These are phyloP conservation scores for Chiloscyllium plagiosum DNA, from an alignment of 2,113 vertebrate genomes.

Conservation along the genomic window DNA sequence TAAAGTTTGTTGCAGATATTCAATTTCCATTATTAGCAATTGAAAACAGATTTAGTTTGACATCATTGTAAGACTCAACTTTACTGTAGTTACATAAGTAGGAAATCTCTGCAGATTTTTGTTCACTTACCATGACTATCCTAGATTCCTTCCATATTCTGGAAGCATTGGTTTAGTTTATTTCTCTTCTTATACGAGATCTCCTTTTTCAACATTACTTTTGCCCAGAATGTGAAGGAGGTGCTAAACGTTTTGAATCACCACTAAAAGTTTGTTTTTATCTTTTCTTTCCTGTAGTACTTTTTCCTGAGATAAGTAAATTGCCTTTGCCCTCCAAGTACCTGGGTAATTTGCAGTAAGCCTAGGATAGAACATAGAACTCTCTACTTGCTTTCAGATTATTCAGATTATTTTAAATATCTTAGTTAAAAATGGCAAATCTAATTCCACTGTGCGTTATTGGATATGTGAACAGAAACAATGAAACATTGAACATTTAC, in stretches of 20 bases:
- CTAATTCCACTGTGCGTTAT: not conserved
- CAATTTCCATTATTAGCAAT: not conserved
- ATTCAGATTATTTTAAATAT: not conserved
- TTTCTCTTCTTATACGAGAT: not conserved
- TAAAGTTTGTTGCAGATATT: not conserved
- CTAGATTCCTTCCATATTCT: not conserved
- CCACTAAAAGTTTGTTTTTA: not conserved
- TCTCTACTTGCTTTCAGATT: not conserved
- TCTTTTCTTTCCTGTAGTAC: not conserved
- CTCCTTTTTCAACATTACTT: not conserved
- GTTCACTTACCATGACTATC: not conserved
- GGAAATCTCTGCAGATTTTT: not conserved
- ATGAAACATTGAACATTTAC: not conserved
- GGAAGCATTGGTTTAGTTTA: not conserved
- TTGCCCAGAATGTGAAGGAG: not conserved
- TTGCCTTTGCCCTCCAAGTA: not conserved
- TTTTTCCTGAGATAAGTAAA: not conserved
- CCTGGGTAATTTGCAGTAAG: not conserved
- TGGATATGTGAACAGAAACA: not conserved
- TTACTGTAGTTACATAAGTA: not conserved
- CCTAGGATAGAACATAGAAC: not conserved
- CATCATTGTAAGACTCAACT: not conserved
- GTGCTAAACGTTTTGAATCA: not conserved
- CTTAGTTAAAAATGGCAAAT: not conserved
- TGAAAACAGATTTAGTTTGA: not conserved